These are phyloP conservation scores for Lobophora halterata DNA, from an alignment of 2,888 invertebrate genomes.

Conservation along the genomic window DNA sequence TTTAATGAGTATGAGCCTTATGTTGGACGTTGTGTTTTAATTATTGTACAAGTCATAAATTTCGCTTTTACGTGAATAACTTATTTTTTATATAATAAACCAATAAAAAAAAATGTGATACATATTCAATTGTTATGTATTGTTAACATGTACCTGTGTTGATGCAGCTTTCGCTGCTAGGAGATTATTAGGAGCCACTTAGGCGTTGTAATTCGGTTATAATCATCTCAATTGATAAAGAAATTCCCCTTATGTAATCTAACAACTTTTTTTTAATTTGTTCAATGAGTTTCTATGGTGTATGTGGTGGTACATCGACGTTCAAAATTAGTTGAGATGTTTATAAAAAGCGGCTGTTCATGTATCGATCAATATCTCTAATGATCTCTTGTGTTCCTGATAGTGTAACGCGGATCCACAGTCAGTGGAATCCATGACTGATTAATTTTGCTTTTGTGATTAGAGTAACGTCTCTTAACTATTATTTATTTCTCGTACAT, in stretches of 20 bases:
- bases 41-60: slow-evolving; percentile 13
- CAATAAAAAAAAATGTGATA: slow-evolving; percentile 23
- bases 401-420: slow-evolving; percentile 43
- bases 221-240: slow-evolving; percentile 41
- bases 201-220: too few relatives aligned
- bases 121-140: slow-evolving; percentile 25
- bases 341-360: slow-evolving; percentile 26
- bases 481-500: slow-evolving; percentile 61
- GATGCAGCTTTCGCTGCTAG: slow-evolving; percentile 27
- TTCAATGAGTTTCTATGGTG: too few relatives aligned
- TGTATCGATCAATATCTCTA: slow-evolving; percentile 29
- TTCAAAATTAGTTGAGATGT: slow-evolving; percentile 42
- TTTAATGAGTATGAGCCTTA: too few relatives aligned
- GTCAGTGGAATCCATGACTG: slow-evolving; percentile 60
- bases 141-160: slow-evolving; percentile 28
- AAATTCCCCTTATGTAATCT: not conserved
- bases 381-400: slow-evolving; percentile 72
- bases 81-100: slow-evolving; percentile 12
- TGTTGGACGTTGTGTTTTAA: slow-evolving; percentile 18
- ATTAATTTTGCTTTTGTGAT: slow-evolving; percentile 55
- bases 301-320: too few relatives aligned
- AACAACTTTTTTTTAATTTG: too few relatives aligned
- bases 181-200: slow-evolving; percentile 31
- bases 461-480: slow-evolving; percentile 53
- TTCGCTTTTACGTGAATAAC: slow-evolving; percentile 34